Conservation (phyloP, 2,797 vertebrate genomes). For the Thripadectes ignobilis region DNA sequence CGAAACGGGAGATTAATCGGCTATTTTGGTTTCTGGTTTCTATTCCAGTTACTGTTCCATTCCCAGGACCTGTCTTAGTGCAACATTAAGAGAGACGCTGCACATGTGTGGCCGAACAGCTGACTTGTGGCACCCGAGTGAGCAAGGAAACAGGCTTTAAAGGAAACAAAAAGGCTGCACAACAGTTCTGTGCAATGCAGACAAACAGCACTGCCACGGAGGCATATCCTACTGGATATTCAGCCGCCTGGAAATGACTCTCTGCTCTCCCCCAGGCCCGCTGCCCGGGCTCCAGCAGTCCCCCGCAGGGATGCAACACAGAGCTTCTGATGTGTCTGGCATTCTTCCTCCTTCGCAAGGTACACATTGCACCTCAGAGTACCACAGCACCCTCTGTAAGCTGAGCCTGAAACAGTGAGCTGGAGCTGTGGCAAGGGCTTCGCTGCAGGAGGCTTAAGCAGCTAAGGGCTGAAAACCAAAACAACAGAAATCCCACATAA, state of each 20-base stretch:
- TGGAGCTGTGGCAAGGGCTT: not conserved
- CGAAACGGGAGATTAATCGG: not conserved
- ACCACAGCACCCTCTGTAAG: not conserved
- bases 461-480: not conserved
- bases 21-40: constrained; percentile 5
- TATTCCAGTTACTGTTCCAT: not conserved
- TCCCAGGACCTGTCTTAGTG: not conserved
- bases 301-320: fast-evolving
- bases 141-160: not conserved
- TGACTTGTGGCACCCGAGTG: not conserved
- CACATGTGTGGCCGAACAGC: not conserved
- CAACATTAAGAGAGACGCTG: not conserved
- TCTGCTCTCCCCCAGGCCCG: not conserved
- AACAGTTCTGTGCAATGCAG: not conserved
- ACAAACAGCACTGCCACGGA: not conserved
- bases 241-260: fast-evolving
- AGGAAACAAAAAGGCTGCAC: not conserved
- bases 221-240: not conserved
- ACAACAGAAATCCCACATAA: not conserved
- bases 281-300: not conserved
- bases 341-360: not conserved
- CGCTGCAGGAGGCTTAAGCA: not conserved
- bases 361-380: fast-evolving
- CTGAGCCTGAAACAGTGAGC: fast-evolving
- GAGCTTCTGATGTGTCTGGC: not conserved